Percentiles rank a stretch among this genome's conserved stretches.
Evolutionary conservation across 2,888 invertebrate species (phyloP).

Genomic region (Latheticus oryzae): DNA sequence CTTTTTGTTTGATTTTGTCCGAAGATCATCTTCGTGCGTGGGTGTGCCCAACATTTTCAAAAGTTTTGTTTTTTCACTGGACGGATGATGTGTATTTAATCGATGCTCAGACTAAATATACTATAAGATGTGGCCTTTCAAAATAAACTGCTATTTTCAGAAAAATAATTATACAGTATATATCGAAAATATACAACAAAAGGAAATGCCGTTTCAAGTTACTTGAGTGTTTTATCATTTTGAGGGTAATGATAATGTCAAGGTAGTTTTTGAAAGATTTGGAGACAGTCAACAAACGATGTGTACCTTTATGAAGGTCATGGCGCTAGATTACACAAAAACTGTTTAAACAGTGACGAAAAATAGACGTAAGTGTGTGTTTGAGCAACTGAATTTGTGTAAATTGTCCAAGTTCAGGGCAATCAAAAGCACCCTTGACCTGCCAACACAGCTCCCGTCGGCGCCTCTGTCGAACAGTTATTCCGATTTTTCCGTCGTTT

Average conservation of each 20-base stretch:
- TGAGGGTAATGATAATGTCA: no score
- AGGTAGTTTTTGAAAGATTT: no score
- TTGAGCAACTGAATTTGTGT: constrained; percentile 6
- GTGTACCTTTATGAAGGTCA: constrained; percentile 16
- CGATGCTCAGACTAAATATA: no score
- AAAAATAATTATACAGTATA: no score
- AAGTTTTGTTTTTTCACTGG: constrained; percentile 4
- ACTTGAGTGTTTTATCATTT: no score
- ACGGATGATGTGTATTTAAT: no score
- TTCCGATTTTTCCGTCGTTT: constrained; percentile 19
- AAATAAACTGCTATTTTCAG: no score
- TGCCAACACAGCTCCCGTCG: constrained; percentile 7
- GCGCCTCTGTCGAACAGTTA: constrained; percentile 11
- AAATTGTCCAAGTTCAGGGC: constrained; percentile 21
- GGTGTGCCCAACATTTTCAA: constrained; percentile 11
- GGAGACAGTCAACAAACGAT: no score
- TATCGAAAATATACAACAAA: no score
- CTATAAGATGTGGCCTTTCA: no score
- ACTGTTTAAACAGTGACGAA: constrained; percentile 3
- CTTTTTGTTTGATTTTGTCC: constrained; percentile 29
- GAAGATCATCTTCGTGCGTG: constrained; percentile 13
- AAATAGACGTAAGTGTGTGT: neutral
- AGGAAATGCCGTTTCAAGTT: no score
- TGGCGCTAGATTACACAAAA: constrained; percentile 5
- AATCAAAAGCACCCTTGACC: constrained; percentile 22